These are phyloP conservation scores for Poecilia latipinna DNA, from an alignment of 2,113 vertebrate genomes.

Conservation along the genomic window DNA sequence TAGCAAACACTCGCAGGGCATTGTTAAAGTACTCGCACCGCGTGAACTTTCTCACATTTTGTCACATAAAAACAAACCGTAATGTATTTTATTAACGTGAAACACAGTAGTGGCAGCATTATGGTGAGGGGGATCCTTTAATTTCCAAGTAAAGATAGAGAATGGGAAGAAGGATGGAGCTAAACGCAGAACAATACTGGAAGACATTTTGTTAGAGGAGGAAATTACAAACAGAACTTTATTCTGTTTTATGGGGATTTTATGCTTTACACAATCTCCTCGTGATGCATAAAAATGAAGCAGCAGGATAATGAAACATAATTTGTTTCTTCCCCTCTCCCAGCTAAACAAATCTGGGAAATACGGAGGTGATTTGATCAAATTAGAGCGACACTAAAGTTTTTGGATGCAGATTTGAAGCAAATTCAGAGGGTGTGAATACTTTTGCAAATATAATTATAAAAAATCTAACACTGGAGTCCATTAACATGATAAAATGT, in stretches of 20 bases:
- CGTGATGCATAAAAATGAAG: background rate
- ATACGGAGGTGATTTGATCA: too few species aligned
- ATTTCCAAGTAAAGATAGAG: too few species aligned
- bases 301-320: background rate
- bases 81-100: too few species aligned
- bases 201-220: too few species aligned
- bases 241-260: background rate
- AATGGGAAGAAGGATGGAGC: too few species aligned
- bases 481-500: background rate
- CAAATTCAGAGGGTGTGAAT: background rate
- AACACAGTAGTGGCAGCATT: too few species aligned
- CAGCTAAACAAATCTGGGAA: background rate
- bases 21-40: background rate
- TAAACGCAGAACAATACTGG: too few species aligned
- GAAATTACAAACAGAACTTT: background rate
- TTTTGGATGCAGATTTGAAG: too few species aligned
- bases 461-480: too few species aligned
- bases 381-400: too few species aligned
- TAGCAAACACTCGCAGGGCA: background rate
- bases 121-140: too few species aligned
- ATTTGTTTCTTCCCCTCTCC: background rate
- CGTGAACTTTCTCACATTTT: background rate
- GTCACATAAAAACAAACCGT: background rate
- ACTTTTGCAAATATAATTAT: background rate
- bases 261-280: background rate